phyloP scores from a whole-genome alignment of 1,140 invertebrate species.

The Andricus grossulariae region DNA sequence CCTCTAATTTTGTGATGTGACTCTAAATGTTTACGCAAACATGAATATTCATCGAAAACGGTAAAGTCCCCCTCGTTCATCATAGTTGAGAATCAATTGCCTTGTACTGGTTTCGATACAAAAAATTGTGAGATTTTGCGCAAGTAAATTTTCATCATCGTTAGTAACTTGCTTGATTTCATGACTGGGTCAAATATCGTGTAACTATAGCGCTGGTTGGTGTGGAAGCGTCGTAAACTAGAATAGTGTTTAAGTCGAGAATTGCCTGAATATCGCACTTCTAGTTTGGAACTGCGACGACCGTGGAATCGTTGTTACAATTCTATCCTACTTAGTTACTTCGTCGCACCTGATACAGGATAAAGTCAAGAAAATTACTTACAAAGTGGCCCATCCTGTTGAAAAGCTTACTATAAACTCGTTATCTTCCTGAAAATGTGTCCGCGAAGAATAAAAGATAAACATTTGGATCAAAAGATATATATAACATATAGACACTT shows the following conservation, averaged over 20 bases:
- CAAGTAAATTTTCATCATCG: slow-evolving; percentile 4
- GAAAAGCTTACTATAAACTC: slow-evolving; percentile 13
- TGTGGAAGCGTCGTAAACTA: slow-evolving; percentile 16
- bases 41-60: slow-evolving; percentile 24
- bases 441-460: no score
- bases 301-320: slow-evolving; percentile 14
- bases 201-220: background rate
- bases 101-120: background rate
- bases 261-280: slow-evolving; percentile 36
- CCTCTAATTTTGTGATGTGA: slow-evolving; percentile 28
- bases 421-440: background rate
- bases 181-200: slow-evolving; percentile 13
- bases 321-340: slow-evolving; percentile 31
- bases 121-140: slow-evolving; percentile 1
- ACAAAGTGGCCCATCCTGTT: background rate
- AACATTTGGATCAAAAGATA: no score
- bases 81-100: slow-evolving; percentile 26
- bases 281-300: slow-evolving; percentile 37
- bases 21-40: slow-evolving; percentile 24
- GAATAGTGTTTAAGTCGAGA: slow-evolving; percentile 38
- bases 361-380: slow-evolving; percentile 5
- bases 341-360: slow-evolving; percentile 17
- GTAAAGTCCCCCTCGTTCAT: background rate
- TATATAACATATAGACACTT: no score
- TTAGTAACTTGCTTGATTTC: slow-evolving; percentile 31